Evolutionary conservation across 1,140 invertebrate species (phyloP).

Genomic region (Plutomurus gul): DNA sequence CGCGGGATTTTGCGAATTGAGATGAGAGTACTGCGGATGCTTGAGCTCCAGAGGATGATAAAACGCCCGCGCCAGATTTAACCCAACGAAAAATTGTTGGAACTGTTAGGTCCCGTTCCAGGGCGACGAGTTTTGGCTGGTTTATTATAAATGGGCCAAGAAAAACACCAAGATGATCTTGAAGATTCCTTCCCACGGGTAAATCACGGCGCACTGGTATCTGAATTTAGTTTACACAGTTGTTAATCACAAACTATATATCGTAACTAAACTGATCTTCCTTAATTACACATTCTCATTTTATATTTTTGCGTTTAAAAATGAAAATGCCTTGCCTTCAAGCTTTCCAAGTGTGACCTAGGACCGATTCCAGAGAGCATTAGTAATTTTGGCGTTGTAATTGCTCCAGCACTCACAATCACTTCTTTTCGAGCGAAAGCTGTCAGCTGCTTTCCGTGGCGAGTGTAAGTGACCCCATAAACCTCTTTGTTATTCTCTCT

Average conservation of each 20-base stretch:
- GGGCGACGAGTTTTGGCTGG: neutral
- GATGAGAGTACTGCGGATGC: neutral
- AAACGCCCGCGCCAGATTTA: neutral
- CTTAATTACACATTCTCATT: neutral
- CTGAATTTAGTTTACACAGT: slow-evolving; percentile 3
- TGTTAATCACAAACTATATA: no score
- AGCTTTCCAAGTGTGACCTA: neutral
- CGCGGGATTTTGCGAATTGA: neutral
- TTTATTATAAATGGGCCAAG: slow-evolving; percentile 7
- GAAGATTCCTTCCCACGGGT: slow-evolving; percentile 53
- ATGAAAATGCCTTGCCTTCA: neutral
- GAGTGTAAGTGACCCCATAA: neutral
- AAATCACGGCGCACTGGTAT: slow-evolving; percentile 40
- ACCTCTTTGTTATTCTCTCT: neutral
- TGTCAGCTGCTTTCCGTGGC: neutral
- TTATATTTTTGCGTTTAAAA: neutral
- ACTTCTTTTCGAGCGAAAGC: slow-evolving; percentile 54
- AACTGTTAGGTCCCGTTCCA: neutral
- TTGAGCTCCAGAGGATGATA: neutral
- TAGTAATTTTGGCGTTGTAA: neutral
- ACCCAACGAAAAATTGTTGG: neutral
- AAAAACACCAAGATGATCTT: slow-evolving; percentile 56
- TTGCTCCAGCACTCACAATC: slow-evolving; percentile 54
- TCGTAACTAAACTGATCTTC: neutral
- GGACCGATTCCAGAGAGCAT: slow-evolving; percentile 52